Percentiles rank a stretch among this genome's conserved stretches.
These are phyloP conservation scores for Trochalopteron elliotii DNA, from an alignment of 2,113 vertebrate species.

Conservation along the genomic window DNA sequence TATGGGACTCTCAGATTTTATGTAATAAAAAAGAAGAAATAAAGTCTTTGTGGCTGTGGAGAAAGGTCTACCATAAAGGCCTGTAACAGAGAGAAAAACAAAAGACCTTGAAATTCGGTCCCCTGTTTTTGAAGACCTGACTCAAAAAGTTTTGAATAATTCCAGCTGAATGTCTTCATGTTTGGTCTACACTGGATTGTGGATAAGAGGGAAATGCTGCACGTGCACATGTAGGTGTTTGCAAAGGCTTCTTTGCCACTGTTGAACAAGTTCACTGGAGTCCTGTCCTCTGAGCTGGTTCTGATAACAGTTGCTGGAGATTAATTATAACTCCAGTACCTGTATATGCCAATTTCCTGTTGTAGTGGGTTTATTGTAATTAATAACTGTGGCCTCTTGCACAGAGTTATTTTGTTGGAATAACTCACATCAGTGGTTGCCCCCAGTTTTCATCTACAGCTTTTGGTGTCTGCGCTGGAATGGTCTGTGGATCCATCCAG, in stretches of 20 bases:
- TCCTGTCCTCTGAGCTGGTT: background rate
- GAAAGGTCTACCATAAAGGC: background rate
- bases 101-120: background rate
- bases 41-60: background rate
- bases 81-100: background rate
- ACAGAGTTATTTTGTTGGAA: background rate
- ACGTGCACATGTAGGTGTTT: accelerated
- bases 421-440: background rate
- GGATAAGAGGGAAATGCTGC: background rate
- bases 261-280: background rate
- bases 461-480: background rate
- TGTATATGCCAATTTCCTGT: background rate
- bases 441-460: background rate
- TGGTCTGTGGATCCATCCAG: background rate
- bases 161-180: background rate
- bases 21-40: background rate
- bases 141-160: background rate
- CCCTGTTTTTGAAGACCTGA: background rate
- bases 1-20: background rate
- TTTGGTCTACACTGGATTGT: background rate
- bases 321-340: background rate
- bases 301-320: background rate
- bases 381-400: background rate
- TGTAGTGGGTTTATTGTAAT: background rate
- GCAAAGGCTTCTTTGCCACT: background rate